phyloP scores from a whole-genome alignment of 2,888 invertebrate genomes.

The Halocaridina rubra region DNA sequence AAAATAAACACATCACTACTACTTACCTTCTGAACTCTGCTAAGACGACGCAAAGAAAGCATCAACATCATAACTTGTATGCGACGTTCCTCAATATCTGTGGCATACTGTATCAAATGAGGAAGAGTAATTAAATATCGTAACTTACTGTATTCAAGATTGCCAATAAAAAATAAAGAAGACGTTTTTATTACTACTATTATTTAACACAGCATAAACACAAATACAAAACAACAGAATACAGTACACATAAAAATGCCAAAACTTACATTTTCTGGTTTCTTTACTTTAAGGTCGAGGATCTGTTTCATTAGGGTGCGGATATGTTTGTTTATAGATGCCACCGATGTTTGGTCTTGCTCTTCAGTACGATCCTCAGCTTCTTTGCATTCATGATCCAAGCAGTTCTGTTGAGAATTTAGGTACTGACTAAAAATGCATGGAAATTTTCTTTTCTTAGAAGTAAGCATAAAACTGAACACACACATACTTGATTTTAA shows the following conservation, averaged over 20 bases:
- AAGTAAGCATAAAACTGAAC: background rate
- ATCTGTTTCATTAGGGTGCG: conserved; percentile 56
- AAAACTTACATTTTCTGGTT: conserved; percentile 46
- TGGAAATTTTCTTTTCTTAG: background rate
- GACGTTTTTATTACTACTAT: background rate
- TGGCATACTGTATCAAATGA: conserved; percentile 52
- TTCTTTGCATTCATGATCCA: conserved; percentile 53
- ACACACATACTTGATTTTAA: background rate
- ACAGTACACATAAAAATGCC: background rate
- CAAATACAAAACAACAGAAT: background rate
- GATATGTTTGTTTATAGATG: conserved; percentile 33
- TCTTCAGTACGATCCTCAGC: conserved; percentile 43
- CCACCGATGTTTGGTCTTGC: conserved; percentile 47
- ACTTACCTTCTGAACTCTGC: conserved; percentile 61
- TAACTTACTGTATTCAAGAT: background rate
- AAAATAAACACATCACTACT: too few species aligned
- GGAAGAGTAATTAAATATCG: too few species aligned
- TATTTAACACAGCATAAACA: background rate
- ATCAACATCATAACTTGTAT: conserved; percentile 58
- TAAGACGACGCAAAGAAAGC: conserved; percentile 51
- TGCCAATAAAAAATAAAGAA: background rate
- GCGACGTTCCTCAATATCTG: conserved; percentile 53
- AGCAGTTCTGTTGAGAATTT: conserved; percentile 30
- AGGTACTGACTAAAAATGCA: background rate
- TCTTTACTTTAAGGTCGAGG: conserved; percentile 47